Evolutionary conservation across 2,888 invertebrate species (phyloP).

Genomic region (Parnassius mnemosyne): DNA sequence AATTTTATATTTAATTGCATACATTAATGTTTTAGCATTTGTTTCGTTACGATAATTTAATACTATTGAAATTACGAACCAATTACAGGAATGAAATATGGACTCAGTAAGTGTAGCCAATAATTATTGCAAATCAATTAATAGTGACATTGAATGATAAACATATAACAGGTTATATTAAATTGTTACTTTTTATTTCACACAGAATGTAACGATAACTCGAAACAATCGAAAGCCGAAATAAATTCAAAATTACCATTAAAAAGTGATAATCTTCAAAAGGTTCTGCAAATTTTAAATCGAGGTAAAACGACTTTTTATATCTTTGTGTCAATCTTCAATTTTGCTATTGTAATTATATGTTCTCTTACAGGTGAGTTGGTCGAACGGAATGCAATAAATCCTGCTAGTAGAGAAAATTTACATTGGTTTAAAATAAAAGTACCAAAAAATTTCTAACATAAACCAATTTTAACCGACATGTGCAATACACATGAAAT

Average conservation of each 20-base stretch:
- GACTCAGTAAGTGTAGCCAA: constrained; percentile 23
- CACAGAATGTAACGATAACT: constrained; percentile 21
- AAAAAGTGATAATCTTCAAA: constrained; percentile 31
- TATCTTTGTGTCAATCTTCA: neutral
- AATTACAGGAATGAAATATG: constrained; percentile 27
- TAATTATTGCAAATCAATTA: constrained; percentile 19
- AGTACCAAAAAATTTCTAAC: constrained; percentile 43
- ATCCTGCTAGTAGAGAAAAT: constrained; percentile 35
- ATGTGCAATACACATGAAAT: too few relatives aligned
- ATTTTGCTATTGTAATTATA: neutral
- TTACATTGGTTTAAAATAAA: constrained; percentile 62
- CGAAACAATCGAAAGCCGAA: constrained; percentile 1
- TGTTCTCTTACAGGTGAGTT: constrained; percentile 46
- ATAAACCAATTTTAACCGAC: neutral
- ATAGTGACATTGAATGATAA: constrained; percentile 21
- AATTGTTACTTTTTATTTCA: constrained; percentile 8
- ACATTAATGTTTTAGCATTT: neutral
- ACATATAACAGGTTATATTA: constrained; percentile 9
- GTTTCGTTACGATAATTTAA: constrained; percentile 17
- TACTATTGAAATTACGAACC: constrained; percentile 17
- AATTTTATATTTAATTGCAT: constrained; percentile 11
- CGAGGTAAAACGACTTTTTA: constrained; percentile 34
- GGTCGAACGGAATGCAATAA: constrained; percentile 39
- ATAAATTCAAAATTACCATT: neutral
- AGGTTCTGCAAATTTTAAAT: constrained; percentile 37